Percentiles rank a stretch among this genome's conserved stretches.
phyloP scores from a whole-genome alignment of 2,888 invertebrate genomes.

The Limulus polyphemus region DNA sequence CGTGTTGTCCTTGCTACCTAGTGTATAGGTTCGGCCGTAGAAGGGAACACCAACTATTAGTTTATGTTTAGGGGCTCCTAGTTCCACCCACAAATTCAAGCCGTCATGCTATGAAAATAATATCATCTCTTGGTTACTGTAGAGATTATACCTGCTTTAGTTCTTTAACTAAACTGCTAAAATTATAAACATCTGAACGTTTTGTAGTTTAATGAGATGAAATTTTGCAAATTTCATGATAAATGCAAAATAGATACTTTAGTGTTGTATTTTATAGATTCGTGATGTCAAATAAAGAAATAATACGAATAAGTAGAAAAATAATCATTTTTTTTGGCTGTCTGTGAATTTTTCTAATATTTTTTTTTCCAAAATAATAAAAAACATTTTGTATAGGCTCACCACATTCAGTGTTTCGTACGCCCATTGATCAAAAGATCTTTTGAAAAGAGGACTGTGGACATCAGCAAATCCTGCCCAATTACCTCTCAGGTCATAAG shows the following conservation, averaged over 20 bases:
- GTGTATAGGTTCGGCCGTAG: constrained; percentile 72
- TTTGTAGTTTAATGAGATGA: too few species aligned
- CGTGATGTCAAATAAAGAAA: neutral
- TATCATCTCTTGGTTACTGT: too few species aligned
- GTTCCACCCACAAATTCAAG: constrained; percentile 70
- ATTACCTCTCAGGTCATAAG: constrained; percentile 31
- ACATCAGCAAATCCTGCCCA: constrained; percentile 86
- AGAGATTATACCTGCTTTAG: too few species aligned
- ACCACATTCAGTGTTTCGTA: constrained; percentile 82
- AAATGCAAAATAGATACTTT: constrained; percentile 5
- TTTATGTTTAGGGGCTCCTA: constrained; percentile 75
- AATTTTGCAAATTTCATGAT: too few species aligned
- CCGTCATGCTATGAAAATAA: constrained; percentile 58
- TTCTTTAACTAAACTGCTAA: too few species aligned
- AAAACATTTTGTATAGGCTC: constrained; percentile 36
- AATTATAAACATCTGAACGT: too few species aligned
- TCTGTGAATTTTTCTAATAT: neutral
- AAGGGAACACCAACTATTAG: constrained; percentile 77
- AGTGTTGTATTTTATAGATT: neutral
- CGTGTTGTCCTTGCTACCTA: constrained; percentile 66
- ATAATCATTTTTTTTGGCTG: neutral
- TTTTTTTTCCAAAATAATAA: neutral
- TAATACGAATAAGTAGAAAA: neutral
- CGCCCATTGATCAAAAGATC: constrained; percentile 69
- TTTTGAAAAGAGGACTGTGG: constrained; percentile 70